Base-by-base conservation (phyloP, 2,113 vertebrate genomes). In the Syngnathus floridae region DNA sequence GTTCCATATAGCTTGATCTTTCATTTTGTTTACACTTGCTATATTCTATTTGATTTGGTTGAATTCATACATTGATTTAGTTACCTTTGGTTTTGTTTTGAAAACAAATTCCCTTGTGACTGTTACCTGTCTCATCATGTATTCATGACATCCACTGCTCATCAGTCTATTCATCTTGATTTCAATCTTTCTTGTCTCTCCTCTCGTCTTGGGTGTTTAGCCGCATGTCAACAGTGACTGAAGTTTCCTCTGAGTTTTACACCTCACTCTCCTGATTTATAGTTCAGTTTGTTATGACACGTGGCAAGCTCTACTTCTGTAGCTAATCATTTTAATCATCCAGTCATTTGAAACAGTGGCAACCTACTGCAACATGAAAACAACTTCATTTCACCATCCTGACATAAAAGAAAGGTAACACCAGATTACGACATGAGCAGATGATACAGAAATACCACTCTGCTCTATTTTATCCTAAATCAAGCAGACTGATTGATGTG, bases 401-500 rank as follows among this genome's bases (percentile, higher is more conserved):
- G 26, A 26, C 26, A 26, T 26, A 26, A 26, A 26, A 26, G 26
- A 26, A 26, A 80, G 57, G 54, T 16, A 68, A 43, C 63, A 62
- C 71, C 49, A 65, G 46, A 45, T 70, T 57, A 73, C 56, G 67
- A 71, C 0, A 51, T 65, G n/a, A 66, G 71, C 66, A 21, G 64
- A 63, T 67, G 52, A 55, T 70, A 48, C 59, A 64, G 43, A 75
- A 70, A 62, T 58, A 57, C 61, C 48, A n/a, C 62, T 40, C 43
- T 57, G 57, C 61, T 21, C 57, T 11, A n/a, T 59, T 77, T 64
- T 49, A 62, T 76, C 65, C 56, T 60, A 51, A 77, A 74, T 75
- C 65, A 70, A 73, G 41, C 45, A 10, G 63, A 11, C 45, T 77
- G 82, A 82, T 74, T 76, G 76, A 82, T 69, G 73, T 65, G 65